These are phyloP conservation scores for Scaptodrosophila latifasciaeformis DNA, from an alignment of 2,888 invertebrate species.

Conservation along the genomic window DNA sequence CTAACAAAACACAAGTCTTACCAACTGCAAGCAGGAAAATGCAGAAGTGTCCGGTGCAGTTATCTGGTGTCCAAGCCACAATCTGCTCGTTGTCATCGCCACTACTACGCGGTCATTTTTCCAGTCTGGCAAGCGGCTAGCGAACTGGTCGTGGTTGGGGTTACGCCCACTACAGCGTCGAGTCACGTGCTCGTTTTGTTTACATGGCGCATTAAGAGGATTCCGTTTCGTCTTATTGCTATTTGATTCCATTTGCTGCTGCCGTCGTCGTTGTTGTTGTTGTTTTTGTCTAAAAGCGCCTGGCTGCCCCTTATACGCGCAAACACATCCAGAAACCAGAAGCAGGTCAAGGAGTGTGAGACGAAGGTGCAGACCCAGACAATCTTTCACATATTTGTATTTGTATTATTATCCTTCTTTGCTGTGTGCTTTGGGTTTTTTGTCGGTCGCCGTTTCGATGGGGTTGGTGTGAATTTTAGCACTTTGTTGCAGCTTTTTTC, in stretches of 20 bases:
- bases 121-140: slow-evolving; percentile 8
- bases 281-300: background rate
- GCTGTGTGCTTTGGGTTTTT: slow-evolving; percentile 15
- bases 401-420: slow-evolving; percentile 47
- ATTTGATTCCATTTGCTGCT: slow-evolving; percentile 57
- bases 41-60: slow-evolving; percentile 22
- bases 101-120: slow-evolving; percentile 54
- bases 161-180: slow-evolving; percentile 29
- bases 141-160: background rate
- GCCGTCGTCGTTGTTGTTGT: slow-evolving; percentile 22
- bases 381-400: slow-evolving; percentile 42
- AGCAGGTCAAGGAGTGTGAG: too few species aligned
- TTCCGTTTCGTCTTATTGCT: slow-evolving; percentile 63
- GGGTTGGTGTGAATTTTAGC: slow-evolving; percentile 73
- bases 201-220: slow-evolving; percentile 70
- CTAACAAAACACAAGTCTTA: too few species aligned
- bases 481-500: slow-evolving; percentile 63
- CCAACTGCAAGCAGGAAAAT: slow-evolving; percentile 6
- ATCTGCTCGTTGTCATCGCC: slow-evolving; percentile 38
- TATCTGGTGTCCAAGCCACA: slow-evolving; percentile 15
- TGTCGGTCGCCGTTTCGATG: slow-evolving; percentile 4
- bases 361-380: slow-evolving; percentile 33
- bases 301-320: background rate
- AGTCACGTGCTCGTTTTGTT: slow-evolving; percentile 72
- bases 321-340: too few species aligned